phyloP scores from a whole-genome alignment of 2,888 invertebrate species.

The Drosophila neotestacea region DNA sequence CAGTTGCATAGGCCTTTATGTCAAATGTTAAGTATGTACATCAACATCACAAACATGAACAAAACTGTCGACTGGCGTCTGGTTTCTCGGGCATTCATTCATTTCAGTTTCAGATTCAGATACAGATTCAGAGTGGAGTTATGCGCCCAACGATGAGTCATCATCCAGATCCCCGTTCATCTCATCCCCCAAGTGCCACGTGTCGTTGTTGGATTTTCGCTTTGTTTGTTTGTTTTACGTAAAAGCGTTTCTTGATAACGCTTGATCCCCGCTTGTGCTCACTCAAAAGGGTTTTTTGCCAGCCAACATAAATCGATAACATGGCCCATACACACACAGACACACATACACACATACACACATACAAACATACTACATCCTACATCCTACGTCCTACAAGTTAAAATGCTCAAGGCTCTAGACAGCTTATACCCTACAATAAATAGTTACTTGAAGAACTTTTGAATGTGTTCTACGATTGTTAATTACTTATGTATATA shows the following conservation, averaged over 20 bases:
- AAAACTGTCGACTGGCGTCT: conserved; percentile 14
- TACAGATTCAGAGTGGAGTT: conserved; percentile 38
- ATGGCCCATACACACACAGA: background rate
- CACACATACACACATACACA: background rate
- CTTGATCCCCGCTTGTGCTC: conserved; percentile 36
- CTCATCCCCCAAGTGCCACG: conserved; percentile 41
- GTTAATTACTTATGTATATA: background rate
- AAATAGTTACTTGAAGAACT: background rate
- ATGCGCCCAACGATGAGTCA: conserved; percentile 66
- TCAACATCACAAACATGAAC: conserved; percentile 13
- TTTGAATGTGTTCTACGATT: background rate
- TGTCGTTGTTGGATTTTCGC: conserved; percentile 44
- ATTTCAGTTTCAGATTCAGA: conserved; percentile 35
- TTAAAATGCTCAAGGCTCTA: background rate
- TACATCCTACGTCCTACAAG: background rate
- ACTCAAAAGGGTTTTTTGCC: conserved; percentile 31
- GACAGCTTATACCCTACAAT: conserved; percentile 3
- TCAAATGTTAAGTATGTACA: conserved; percentile 69
- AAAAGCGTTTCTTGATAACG: conserved; percentile 67
- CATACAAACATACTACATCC: background rate
- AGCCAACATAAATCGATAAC: conserved; percentile 34
- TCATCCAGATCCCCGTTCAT: conserved; percentile 19
- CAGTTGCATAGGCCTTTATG: conserved; percentile 48
- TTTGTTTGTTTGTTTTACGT: conserved; percentile 62
- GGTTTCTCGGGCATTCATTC: conserved; percentile 38